These are phyloP conservation scores for Therioaphis trifolii DNA, from an alignment of 2,888 invertebrate species.

Conservation along the genomic window DNA sequence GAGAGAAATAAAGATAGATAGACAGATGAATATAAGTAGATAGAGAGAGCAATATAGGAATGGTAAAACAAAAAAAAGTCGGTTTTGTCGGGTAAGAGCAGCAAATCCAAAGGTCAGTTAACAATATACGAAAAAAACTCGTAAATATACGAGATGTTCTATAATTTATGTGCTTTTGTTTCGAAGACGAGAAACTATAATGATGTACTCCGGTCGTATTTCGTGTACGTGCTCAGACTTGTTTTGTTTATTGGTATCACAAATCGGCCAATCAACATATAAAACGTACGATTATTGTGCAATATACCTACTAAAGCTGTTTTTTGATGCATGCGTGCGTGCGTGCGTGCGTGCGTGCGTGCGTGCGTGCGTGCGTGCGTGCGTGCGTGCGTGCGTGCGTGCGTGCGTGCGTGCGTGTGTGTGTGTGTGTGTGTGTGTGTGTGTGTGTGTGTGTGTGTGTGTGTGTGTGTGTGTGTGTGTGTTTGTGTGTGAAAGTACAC, in stretches of 20 bases:
- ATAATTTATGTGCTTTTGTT: conserved; percentile 47
- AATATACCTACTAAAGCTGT: no score
- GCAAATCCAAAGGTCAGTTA: conserved; percentile 30
- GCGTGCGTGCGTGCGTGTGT: no score
- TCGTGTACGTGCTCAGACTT: not conserved
- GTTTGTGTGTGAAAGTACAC: no score
- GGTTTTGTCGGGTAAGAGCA: conserved; percentile 16
- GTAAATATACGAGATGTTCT: conserved; percentile 29
- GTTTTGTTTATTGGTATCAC: not conserved
- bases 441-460: no score
- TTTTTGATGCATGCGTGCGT: no score
- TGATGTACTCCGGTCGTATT: conserved; percentile 12
- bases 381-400: no score
- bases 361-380: no score
- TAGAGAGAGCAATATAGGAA: not conserved
- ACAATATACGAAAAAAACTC: conserved; percentile 25
- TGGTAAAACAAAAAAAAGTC: conserved; percentile 20
- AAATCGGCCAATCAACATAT: not conserved
- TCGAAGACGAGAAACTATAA: conserved; percentile 27
- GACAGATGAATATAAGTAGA: not conserved
- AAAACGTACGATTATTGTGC: no score
- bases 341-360: no score
- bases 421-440: no score
- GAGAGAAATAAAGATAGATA: not conserved
- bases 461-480: no score